These are phyloP conservation scores for Acanthochromis polyacanthus DNA, from an alignment of 2,113 vertebrate genomes.

Conservation along the genomic window DNA sequence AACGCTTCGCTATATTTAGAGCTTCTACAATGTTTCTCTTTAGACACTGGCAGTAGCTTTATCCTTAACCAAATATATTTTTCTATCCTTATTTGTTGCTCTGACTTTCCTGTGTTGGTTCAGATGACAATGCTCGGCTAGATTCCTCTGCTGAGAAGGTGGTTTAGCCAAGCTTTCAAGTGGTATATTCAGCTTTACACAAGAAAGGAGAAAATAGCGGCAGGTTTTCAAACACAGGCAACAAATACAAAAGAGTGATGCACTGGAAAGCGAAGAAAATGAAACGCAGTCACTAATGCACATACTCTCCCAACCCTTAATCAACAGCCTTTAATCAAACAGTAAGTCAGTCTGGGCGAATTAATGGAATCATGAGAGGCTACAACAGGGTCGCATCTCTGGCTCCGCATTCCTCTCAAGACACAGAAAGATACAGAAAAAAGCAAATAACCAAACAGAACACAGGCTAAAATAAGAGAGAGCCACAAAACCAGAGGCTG, in stretches of 20 bases:
- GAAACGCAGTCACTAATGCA: conserved; percentile 37
- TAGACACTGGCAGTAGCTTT: neutral
- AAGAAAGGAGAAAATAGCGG: conserved; percentile 23
- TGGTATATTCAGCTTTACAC: conserved; percentile 24
- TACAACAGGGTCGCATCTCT: conserved; percentile 18
- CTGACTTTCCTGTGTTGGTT: conserved; percentile 23
- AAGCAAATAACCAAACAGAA: conserved; percentile 15
- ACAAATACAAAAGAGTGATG: conserved; percentile 47
- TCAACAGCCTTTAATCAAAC: conserved; percentile 72
- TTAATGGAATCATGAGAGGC: conserved; percentile 45
- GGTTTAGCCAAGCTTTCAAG: conserved; percentile 36
- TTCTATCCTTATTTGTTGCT: conserved; percentile 5
- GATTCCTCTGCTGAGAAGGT: conserved; percentile 31
- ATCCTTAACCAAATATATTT: neutral
- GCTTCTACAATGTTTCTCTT: conserved; percentile 5
- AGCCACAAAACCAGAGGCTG: neutral
- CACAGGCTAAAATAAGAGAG: neutral
- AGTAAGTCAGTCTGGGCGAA: conserved; percentile 50
- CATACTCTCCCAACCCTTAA: conserved; percentile 57
- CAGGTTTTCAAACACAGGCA: conserved; percentile 39
- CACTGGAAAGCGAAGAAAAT: conserved; percentile 22
- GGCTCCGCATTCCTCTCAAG: conserved; percentile 8
- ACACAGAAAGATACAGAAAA: conserved; percentile 1
- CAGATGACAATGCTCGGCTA: conserved; percentile 18
- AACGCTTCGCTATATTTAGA: conserved; percentile 14